A percentile compares a stretch with the other conserved stretches of the same genome.
phyloP scores from a whole-genome alignment of 2,888 invertebrate species.

The Linnaemya tessellans region DNA sequence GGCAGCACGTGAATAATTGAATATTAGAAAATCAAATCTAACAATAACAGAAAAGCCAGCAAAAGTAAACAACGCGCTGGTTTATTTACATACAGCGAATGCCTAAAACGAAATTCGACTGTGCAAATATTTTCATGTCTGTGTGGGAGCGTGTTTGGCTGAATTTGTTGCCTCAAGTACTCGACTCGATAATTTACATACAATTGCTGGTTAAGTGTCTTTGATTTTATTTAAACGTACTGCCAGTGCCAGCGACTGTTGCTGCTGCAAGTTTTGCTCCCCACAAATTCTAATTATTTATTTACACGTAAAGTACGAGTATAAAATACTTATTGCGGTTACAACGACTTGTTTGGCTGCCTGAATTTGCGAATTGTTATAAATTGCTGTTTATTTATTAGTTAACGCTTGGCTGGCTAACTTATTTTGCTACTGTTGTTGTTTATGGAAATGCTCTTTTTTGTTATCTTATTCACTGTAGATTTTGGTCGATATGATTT shows the following conservation, averaged over 20 bases:
- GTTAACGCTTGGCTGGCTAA: constrained; percentile 64
- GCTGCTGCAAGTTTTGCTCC: constrained; percentile 10
- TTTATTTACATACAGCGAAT: constrained; percentile 42
- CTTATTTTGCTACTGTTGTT: constrained; percentile 44
- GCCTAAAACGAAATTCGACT: neutral
- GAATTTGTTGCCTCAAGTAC: constrained; percentile 2
- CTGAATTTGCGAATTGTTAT: constrained; percentile 42
- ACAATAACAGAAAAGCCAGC: constrained; percentile 7
- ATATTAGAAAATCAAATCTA: constrained; percentile 15
- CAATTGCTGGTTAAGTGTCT: constrained; percentile 58
- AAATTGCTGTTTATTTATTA: constrained; percentile 64
- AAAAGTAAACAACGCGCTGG: constrained; percentile 31
- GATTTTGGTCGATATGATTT: constrained; percentile 15
- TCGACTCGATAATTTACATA: constrained; percentile 64
- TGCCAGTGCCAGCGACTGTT: neutral
- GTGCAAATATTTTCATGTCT: neutral
- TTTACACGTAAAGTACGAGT: neutral
- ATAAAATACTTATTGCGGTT: constrained; percentile 19
- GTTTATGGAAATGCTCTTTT: neutral
- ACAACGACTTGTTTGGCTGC: constrained; percentile 20
- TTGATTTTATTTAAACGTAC: constrained; percentile 11
- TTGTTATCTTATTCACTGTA: neutral
- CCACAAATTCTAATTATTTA: constrained; percentile 7
- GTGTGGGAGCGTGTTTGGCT: neutral
- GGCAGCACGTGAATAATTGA: constrained; percentile 59